Base-by-base conservation (phyloP, 2,888 invertebrate genomes). In the Leptothorax acervorum region DNA sequence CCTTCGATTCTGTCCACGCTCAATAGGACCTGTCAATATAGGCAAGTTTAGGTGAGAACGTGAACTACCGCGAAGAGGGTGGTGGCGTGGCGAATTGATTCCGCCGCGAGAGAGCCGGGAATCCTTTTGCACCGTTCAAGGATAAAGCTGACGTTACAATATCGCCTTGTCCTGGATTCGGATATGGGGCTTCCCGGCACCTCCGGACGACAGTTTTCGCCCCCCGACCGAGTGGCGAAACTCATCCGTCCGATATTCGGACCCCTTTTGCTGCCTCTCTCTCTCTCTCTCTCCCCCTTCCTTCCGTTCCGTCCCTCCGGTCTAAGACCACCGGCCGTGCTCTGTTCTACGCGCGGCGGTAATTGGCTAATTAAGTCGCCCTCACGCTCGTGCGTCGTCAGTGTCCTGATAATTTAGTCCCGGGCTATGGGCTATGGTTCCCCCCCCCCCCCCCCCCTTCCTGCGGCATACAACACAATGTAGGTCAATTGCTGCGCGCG, bases 281-380 rank as follows among this genome's bases (percentile, higher is more conserved):
- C 23, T 23, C 23, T 23, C 51, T 45, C 66, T 51, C 9, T 15
- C 12, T 42, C 42, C 63, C 45, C 79, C 45, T 6, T 42, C 42
- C 73, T 28, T 63, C 28, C 75, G 23, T 42, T 11, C 15, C 4
- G 23, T 23, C 1, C 28, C 42, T 5, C 42, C 11, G 5, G 53
- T 35, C 39, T 62, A 60, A 73, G 79, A 79, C 60, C 48, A 23
- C 60, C 35, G 23, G 53, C 60, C 15, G 45, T 0, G 31, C 12
- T 53, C 66, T 11, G 18, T 39, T 63, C 11, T 63, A 75, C 28
- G 63, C 35, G 81, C 85, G 75, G 79, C 84, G 82, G 84, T 90
- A 89, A 90, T 91, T 91, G 87, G 86, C 85, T 89, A 91, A 91
- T 91, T 86, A 90, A 90, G 89, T 90, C 91, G 86, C 90, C 90